Base-by-base conservation (phyloP, 1,140 invertebrate species). In the Leguminivora glycinivorella region DNA sequence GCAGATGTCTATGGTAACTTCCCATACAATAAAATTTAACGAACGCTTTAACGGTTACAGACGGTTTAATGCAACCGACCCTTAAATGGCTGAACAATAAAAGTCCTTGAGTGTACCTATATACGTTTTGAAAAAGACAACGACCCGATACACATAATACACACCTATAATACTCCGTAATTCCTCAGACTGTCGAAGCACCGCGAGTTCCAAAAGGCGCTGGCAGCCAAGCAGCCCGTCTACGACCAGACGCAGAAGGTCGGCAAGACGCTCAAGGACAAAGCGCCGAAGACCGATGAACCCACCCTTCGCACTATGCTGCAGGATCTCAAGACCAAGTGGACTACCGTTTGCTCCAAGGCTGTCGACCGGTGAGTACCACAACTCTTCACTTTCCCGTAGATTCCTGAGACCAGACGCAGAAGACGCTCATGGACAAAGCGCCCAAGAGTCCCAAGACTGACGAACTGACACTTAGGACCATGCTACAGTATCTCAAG, bases 301-400 rank as follows among this genome's bases (percentile, higher is more conserved):
- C 92, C 94, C 0, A 93, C 94, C 0, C 91, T 99, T 1, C 95
- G 96, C 75, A 95, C 96, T 79, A 97, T 98, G 94, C 86, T 99
- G 60, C 93, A 94, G 14, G 97, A 99, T 56, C 92, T 99, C 38
- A 99, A 99, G 88, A 95, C 96, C 82, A 98, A 97, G 81, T 99
- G 98, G 98, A 98, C 96, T 38, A 94, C 94, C 1, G 96, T 99
- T 0, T 99, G 98, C 92, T 95, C 96, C 6, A 99, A 98, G 93
- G 97, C 98, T 83, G 97, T 99, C 31, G 98, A 99, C 76, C 94
- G 95, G 83, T 91, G 73, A 71, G 69, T 22, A n/a, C n/a, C n/a
- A n/a, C n/a, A n/a, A n/a, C n/a, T n/a, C n/a, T n/a, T n/a, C n/a
- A n/a, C n/a, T n/a, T n/a, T n/a, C n/a, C n/a, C n/a, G n/a, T n/a